Evolutionary conservation across 2,888 invertebrate species (phyloP).

Genomic region (Mactromeris polynyma): DNA sequence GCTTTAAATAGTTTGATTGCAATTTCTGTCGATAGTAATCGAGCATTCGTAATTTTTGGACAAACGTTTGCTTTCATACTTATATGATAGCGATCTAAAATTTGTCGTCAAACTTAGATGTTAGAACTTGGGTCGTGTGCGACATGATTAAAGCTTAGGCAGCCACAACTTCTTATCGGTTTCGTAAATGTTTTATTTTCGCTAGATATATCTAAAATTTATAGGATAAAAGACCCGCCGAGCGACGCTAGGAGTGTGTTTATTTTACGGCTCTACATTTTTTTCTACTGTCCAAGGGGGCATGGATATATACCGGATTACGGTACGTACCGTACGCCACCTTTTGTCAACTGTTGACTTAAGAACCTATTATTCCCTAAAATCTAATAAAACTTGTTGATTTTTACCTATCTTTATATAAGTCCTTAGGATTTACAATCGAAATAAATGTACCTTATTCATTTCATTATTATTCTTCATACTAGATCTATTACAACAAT

Average conservation of each 20-base stretch:
- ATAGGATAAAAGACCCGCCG: slow-evolving; percentile 59
- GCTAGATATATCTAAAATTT: slow-evolving; percentile 66
- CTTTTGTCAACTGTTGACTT: slow-evolving; percentile 57
- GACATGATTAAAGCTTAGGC: slow-evolving; percentile 35
- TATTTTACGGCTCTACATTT: slow-evolving; percentile 40
- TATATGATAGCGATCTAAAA: slow-evolving; percentile 19
- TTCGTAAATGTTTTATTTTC: slow-evolving; percentile 65
- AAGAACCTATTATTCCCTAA: slow-evolving; percentile 59
- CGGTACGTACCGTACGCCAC: slow-evolving; percentile 34
- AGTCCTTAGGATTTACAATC: slow-evolving; percentile 31
- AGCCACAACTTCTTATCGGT: slow-evolving; percentile 33
- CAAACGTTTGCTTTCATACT: slow-evolving; percentile 18
- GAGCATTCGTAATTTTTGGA: slow-evolving; percentile 36
- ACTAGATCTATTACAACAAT: slow-evolving; percentile 31
- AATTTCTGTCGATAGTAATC: slow-evolving; percentile 17
- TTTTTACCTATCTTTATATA: slow-evolving; percentile 46
- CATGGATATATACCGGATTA: slow-evolving; percentile 37
- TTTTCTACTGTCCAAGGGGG: slow-evolving; percentile 30
- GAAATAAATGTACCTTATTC: slow-evolving; percentile 47
- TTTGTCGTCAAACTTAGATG: slow-evolving; percentile 17
- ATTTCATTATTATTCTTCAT: slow-evolving; percentile 45
- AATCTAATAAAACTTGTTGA: slow-evolving; percentile 62
- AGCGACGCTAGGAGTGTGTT: slow-evolving; percentile 38
- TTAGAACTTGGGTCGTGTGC: slow-evolving; percentile 48
- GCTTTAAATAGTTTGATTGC: not conserved